Evolutionary conservation across 1,140 invertebrate genomes (phyloP).

Genomic region (Diabrotica virgifera): DNA sequence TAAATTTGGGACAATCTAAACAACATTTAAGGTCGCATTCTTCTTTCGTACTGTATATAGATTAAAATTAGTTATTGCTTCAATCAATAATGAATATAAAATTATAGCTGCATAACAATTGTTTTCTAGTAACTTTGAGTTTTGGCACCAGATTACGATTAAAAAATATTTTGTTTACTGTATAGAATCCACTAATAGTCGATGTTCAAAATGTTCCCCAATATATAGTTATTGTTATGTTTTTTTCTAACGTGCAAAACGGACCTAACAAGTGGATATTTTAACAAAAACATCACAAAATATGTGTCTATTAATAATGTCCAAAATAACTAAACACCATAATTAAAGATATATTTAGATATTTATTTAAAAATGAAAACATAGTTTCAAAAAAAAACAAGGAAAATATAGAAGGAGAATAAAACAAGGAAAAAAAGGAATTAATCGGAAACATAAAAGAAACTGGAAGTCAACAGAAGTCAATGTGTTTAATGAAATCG

Average conservation of each 20-base stretch:
- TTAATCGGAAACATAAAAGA: too few species aligned
- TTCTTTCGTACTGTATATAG: too few species aligned
- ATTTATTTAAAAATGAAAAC: too few species aligned
- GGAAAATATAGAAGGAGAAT: too few species aligned
- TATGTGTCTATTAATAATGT: too few species aligned
- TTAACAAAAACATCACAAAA: not conserved
- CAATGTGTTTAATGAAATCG: too few species aligned
- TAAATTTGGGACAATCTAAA: slow-evolving; percentile 14
- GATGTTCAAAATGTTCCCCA: slow-evolving; percentile 44
- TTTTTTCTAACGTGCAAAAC: slow-evolving; percentile 4
- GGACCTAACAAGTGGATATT: not conserved
- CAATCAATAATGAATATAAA: slow-evolving; percentile 15
- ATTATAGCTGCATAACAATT: slow-evolving; percentile 28
- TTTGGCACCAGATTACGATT: slow-evolving; percentile 44
- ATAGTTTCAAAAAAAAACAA: too few species aligned
- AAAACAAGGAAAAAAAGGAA: too few species aligned
- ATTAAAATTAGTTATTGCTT: not conserved
- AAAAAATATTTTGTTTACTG: slow-evolving; percentile 33
- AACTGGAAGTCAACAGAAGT: too few species aligned
- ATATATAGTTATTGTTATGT: slow-evolving; percentile 37
- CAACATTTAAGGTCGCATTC: too few species aligned
- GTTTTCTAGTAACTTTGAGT: slow-evolving; percentile 42
- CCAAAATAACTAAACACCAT: too few species aligned
- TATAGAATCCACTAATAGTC: slow-evolving; percentile 42
- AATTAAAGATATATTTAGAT: too few species aligned